Conservation (phyloP, 2,888 invertebrate genomes). For the Archaeoteleia sp. region DNA sequence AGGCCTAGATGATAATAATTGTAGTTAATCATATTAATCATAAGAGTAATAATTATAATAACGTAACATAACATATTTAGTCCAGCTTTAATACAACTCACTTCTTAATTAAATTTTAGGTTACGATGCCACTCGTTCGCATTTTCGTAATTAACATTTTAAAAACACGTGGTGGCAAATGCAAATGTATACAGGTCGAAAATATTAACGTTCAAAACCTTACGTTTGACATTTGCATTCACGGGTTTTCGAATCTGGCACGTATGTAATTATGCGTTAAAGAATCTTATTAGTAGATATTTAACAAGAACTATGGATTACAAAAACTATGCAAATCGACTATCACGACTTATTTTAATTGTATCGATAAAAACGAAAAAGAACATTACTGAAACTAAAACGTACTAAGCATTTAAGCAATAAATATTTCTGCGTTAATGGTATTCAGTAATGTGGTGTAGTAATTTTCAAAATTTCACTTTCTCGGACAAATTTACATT, state of each 20-base stretch:
- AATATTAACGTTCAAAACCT: neutral
- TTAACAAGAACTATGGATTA: slow-evolving; percentile 16
- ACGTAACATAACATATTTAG: slow-evolving; percentile 8
- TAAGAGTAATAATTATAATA: neutral
- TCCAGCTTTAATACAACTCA: neutral
- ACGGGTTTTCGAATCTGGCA: slow-evolving; percentile 33
- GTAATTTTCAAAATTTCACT: neutral
- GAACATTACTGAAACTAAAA: slow-evolving; percentile 3
- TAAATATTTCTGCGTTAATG: slow-evolving; percentile 42
- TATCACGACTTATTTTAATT: slow-evolving; percentile 23
- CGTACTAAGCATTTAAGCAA: slow-evolving; percentile 15
- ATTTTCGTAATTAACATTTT: too few relatives aligned
- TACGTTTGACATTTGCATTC: too few relatives aligned
- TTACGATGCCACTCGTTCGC: too few relatives aligned
- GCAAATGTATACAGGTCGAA: neutral
- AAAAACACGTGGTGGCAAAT: slow-evolving; percentile 1
- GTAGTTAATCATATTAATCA: too few relatives aligned
- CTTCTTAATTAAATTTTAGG: neutral
- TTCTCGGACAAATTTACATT: slow-evolving; percentile 5
- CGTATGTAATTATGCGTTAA: slow-evolving; percentile 25
- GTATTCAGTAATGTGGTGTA: slow-evolving; percentile 13
- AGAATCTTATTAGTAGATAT: slow-evolving; percentile 4
- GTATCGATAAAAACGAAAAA: slow-evolving; percentile 12
- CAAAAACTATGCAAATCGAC: slow-evolving; percentile 11
- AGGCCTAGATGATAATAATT: too few relatives aligned